phyloP scores from a whole-genome alignment of 2,888 invertebrate species.

The Folsomia candida region DNA sequence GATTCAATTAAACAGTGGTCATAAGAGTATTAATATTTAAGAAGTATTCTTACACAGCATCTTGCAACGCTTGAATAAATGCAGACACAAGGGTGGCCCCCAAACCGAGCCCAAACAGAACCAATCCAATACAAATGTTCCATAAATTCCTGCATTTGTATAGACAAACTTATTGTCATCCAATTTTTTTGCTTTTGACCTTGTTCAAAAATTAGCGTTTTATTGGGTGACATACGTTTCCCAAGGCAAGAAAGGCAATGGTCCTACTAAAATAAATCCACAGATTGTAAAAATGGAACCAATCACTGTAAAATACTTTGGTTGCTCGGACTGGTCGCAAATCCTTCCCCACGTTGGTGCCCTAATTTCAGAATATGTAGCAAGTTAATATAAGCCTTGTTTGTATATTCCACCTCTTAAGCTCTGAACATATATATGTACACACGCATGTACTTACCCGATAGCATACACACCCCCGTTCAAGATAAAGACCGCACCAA shows the following conservation, averaged over 20 bases:
- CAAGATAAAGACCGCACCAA: slow-evolving; percentile 79
- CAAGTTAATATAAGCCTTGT: too few species aligned
- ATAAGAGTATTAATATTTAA: background rate
- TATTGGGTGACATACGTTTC: slow-evolving; percentile 58
- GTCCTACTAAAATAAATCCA: slow-evolving; percentile 74
- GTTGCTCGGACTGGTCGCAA: slow-evolving; percentile 67
- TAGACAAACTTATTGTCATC: slow-evolving; percentile 19
- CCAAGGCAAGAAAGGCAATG: slow-evolving; percentile 71
- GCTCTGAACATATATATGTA: too few species aligned
- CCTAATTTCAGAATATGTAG: too few species aligned
- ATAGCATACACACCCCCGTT: slow-evolving; percentile 78
- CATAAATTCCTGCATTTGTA: slow-evolving; percentile 64
- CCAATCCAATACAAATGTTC: slow-evolving; percentile 68
- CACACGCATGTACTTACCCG: too few species aligned
- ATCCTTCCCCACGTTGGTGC: slow-evolving; percentile 79
- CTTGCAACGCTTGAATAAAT: slow-evolving; percentile 79
- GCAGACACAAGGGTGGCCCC: slow-evolving; percentile 81
- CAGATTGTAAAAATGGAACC: slow-evolving; percentile 67
- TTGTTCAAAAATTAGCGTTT: background rate
- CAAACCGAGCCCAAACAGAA: slow-evolving; percentile 78
- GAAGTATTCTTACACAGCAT: slow-evolving; percentile 67
- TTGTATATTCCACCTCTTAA: too few species aligned
- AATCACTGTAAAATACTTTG: slow-evolving; percentile 66
- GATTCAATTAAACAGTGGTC: background rate
- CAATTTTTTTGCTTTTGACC: background rate